phyloP scores from a whole-genome alignment of 1,140 invertebrate species.

The Cydia pomonella region DNA sequence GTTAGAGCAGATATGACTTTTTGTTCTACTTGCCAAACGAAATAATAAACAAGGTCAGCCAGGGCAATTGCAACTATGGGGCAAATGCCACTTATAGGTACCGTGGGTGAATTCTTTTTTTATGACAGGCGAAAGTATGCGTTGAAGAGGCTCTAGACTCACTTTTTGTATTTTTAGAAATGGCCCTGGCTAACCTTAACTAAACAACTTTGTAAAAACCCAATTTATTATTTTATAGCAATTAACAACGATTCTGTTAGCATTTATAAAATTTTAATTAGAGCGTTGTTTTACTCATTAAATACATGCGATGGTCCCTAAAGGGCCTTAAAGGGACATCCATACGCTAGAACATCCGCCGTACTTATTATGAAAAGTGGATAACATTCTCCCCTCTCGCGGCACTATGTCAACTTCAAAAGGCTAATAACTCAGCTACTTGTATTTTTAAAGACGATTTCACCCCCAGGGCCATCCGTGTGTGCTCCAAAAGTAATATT shows the following conservation, averaged over 20 bases:
- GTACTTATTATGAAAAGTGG: conserved; percentile 21
- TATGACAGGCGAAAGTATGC: too few species aligned
- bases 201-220: too few species aligned
- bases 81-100: too few species aligned
- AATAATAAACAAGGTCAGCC: too few species aligned
- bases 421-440: conserved; percentile 20
- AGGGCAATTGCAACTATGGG: too few species aligned
- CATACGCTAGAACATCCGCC: background rate
- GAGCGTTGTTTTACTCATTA: background rate
- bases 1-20: too few species aligned
- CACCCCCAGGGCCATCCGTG: background rate
- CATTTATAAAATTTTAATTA: background rate
- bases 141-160: too few species aligned
- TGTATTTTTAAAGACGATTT: conserved; percentile 26
- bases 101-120: too few species aligned
- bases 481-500: conserved; percentile 22
- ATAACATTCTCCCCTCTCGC: background rate
- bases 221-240: background rate
- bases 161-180: too few species aligned
- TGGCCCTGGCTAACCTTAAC: too few species aligned
- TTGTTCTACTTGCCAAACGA: too few species aligned
- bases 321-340: background rate
- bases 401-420: conserved; percentile 14
- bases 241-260: background rate
- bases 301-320: background rate